phyloP scores from a whole-genome alignment of 1,140 invertebrate genomes.

The Carposina sasakii region DNA sequence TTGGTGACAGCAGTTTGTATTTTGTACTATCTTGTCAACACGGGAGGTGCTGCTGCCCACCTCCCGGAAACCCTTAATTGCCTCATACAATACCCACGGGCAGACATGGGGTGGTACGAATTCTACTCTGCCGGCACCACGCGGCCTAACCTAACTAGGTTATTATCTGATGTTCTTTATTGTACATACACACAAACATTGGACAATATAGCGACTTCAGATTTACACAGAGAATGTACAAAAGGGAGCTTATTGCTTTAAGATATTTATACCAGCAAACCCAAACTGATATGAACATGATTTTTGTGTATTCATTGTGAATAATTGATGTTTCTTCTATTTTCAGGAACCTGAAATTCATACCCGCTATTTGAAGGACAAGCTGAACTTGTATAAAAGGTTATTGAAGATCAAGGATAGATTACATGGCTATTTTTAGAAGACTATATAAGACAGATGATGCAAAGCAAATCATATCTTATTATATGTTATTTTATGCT shows the following conservation, averaged over 20 bases:
- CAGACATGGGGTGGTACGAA: too few relatives aligned
- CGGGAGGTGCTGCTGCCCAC: too few relatives aligned
- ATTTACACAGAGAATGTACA: background rate
- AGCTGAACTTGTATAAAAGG: constrained; percentile 30
- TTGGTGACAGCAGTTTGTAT: too few relatives aligned
- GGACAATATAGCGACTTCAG: background rate
- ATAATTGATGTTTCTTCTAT: constrained; percentile 5
- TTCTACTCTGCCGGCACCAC: too few relatives aligned
- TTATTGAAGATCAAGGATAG: constrained; percentile 26
- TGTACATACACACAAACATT: background rate
- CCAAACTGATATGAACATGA: background rate
- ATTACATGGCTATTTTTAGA: too few relatives aligned
- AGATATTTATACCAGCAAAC: background rate
- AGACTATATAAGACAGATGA: too few relatives aligned
- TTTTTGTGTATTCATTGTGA: background rate
- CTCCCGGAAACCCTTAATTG: too few relatives aligned
- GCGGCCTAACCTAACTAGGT: too few relatives aligned
- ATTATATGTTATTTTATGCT: too few relatives aligned
- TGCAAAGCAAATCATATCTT: too few relatives aligned
- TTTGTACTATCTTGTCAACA: too few relatives aligned
- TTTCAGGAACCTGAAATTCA: constrained; percentile 45
- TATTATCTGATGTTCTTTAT: background rate
- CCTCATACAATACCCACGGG: too few relatives aligned
- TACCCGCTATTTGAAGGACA: constrained; percentile 18
- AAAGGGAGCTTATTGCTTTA: background rate